Base-by-base conservation (phyloP, 1,140 invertebrate genomes). In the Trachelipus rathkii region DNA sequence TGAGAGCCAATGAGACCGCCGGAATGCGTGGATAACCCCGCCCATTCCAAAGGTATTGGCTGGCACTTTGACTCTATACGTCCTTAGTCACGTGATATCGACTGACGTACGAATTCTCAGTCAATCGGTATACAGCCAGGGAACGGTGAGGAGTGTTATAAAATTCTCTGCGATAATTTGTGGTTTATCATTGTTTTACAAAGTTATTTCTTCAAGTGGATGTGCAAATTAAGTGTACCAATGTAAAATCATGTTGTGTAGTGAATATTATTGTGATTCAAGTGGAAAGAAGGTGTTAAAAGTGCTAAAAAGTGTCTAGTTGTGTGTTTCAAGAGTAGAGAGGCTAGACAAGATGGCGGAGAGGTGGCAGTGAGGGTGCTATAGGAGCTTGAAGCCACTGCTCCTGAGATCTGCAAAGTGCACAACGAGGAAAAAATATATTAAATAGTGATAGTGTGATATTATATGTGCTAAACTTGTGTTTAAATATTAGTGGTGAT, bases 271-370 rank as follows among this genome's bases (percentile, higher is more conserved):
- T 15, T 19, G 11, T 15, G 11, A 60, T 60, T 60, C 50, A 60
- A 15, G 11, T 13, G 19, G 19, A 60, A 60, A 19, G 19, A 60
- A 60, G 50, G 50, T 60, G 50, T 60, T 60, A 60, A 60, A 60
- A 60, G 11, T 60, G 50, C 50, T 60, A 60, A 60, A 60, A 60
- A 60, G 50, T 60, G 50, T 60, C 19, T 19, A 15, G 50, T 8
- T 13, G 50, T 60, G 50, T 60, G 1, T 60, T 19, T 60, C 19
- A 60, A 60, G 50, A 19, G 50, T 15, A 60, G 50, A 60, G 50
- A 60, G 50, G 50, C 50, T 60, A 60, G 50, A 60, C 50, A 60
- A 60, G 50, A 60, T 60, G 50, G 50, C 50, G 50, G 50, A 60
- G 50, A 60, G 50, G 50, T 60, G 50, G 50, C 50, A 60, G 50